Base-by-base conservation (phyloP, 2,797 vertebrate species). In the Acipenser oxyrinchus region DNA sequence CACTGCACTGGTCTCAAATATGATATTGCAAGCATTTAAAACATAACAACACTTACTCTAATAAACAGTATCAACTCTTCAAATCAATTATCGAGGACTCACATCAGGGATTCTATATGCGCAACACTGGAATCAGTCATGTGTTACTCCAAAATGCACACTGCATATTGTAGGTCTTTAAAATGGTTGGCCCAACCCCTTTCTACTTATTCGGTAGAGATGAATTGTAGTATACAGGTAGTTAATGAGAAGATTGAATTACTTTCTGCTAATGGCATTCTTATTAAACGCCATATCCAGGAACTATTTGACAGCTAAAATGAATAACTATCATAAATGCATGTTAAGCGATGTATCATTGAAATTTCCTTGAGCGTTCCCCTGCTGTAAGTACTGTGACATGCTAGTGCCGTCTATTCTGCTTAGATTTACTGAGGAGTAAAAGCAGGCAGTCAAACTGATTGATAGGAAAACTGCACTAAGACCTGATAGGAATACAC, bases 301-400 rank as follows among this genome's bases (percentile, higher is more conserved):
- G 71, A 78, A 74, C 70, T 68, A 60, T 68, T 70, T 37, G 74
- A 82, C 77, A 82, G 79, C 70, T 78, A 71, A 83, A 85, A 87
- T 88, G 85, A 89, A 88, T 86, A 87, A 81, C 75, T 69, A 78
- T 78, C 83, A 86, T 87, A 86, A 84, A 76, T 69, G 63, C 53
- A 66, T 68, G 69, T 74, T 73, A 13, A 70, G 70, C 72, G 71
- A 75, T 50, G 66, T 70, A 73, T 74, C 72, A 77, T 48, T 10
- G 55, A 53, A 81, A 76, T 76, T 71, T 70, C 76, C 75, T 77
- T 70, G 71, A 68, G 82, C 67, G 70, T 84, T 83, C 82, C 75
- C 80, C 80, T 62, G 66, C 64, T 66, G 65, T 74, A 74, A 72
- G 48, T 13, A 50, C 64, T 48, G 55, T 65, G 68, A 50, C 51